These are phyloP conservation scores for Ptychoptera contaminata DNA, from an alignment of 2,888 invertebrate genomes.

Conservation along the genomic window DNA sequence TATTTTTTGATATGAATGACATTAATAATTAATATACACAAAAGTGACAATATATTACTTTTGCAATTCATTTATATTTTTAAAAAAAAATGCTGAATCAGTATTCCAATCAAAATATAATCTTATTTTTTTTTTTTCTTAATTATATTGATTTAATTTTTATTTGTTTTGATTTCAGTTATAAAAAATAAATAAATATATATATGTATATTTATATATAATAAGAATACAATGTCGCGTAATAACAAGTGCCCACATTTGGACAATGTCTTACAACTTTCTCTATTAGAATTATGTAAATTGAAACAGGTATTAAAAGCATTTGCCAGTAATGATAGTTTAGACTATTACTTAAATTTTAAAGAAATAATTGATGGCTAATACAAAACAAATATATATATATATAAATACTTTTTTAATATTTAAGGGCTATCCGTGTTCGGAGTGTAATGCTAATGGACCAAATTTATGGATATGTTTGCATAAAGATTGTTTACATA, in stretches of 20 bases:
- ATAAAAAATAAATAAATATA: not conserved
- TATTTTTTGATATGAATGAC: no score
- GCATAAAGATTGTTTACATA: conserved; percentile 57
- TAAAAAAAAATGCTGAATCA: no score
- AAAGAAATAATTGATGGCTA: not conserved
- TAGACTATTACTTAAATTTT: not conserved
- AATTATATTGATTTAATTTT: no score
- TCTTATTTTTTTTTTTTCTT: no score
- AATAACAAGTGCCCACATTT: conserved; percentile 12
- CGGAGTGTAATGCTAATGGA: conserved; percentile 54
- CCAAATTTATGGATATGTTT: conserved; percentile 80
- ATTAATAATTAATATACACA: no score
- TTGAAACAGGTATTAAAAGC: conserved; percentile 14
- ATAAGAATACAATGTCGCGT: conserved; percentile 1
- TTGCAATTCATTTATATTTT: no score
- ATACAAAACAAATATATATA: not conserved
- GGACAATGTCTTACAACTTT: conserved; percentile 12
- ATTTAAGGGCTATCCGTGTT: conserved; percentile 41
- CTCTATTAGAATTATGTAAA: conserved; percentile 13
- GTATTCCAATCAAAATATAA: no score
- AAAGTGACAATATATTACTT: no score
- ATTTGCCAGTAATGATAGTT: no score
- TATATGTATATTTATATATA: not conserved
- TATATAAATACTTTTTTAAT: conserved; percentile 6
- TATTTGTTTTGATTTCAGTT: no score